These are phyloP conservation scores for Stenodema calcarata DNA, from an alignment of 2,888 invertebrate species.

Conservation along the genomic window DNA sequence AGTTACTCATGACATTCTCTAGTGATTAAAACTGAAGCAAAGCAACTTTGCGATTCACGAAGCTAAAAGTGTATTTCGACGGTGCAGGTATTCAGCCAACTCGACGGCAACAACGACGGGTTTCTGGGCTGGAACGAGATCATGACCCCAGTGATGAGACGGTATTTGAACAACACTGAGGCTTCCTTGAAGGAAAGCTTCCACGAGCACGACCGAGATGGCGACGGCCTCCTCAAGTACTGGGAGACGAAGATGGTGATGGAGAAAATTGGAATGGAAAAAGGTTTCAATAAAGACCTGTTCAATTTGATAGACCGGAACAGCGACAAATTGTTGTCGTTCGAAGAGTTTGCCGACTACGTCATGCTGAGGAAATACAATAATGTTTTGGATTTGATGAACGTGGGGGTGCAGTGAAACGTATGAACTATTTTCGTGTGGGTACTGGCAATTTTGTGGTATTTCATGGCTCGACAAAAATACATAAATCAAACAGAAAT, in stretches of 20 bases:
- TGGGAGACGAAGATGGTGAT: constrained; percentile 50
- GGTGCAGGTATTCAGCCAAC: constrained; percentile 33
- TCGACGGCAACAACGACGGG: constrained; percentile 47
- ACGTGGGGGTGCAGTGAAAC: background rate
- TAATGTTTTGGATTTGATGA: background rate
- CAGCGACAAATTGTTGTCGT: background rate
- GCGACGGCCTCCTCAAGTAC: constrained; percentile 42
- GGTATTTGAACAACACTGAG: background rate
- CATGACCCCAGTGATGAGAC: constrained; percentile 14
- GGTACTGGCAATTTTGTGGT: background rate
- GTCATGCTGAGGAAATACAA: background rate
- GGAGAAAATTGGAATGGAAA: background rate
- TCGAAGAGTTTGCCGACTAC: background rate
- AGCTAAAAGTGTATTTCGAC: background rate
- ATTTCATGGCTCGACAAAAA: background rate
- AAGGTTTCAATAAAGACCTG: background rate
- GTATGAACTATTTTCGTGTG: background rate
- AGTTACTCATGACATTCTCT: background rate
- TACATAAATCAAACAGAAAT: no score
- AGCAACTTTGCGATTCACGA: background rate
- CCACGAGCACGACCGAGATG: constrained; percentile 41
- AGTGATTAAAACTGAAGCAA: background rate
- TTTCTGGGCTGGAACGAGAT: constrained; percentile 41
- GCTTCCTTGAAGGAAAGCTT: constrained; percentile 15
- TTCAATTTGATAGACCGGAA: background rate